Evolutionary conservation across 2,113 vertebrate species (phyloP), one percentile per base, ranked within the genome.

Genomic region (Syrrhaptes paradoxus): DNA sequence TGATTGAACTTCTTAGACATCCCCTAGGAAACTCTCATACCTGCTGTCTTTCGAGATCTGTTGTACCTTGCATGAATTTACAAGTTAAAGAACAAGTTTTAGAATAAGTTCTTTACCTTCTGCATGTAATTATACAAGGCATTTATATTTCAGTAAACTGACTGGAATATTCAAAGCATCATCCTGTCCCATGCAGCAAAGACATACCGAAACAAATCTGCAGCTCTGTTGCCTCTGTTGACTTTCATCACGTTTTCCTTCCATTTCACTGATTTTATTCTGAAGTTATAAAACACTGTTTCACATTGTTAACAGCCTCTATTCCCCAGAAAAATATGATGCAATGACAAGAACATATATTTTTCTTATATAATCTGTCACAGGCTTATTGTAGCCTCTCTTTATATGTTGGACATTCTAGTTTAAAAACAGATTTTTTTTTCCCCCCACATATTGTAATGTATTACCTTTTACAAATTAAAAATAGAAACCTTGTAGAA

Each of bases 221-320:
- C 65, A 96, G 52, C 76, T 80, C 65, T 96, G 67, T 91, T 89
- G 72, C 67, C 52, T 94, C 75, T 41, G 14, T 57, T 85, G 73
- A 66, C 87, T 96, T 96, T 96, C 89, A 96, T 49, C 71, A 90
- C 68, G 66, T 91, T 95, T 79, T 97, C 83, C 84, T 96, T 98
- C 78, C 48, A 80, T 97, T 93, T 96, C 38, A 48, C 62, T 96
- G 86, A 83, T 93, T 97, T 97, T 97, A 90, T 96, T 94, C 73
- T 70, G 54, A 89, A 95, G 61, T 61, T 94, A 83, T 85, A 95
- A 97, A 97, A 89, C 74, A 79, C 49, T 65, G 28, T 92, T 96
- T 93, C 74, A 77, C 66, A 62, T 90, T 87, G 66, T 70, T 95
- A 91, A 89, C 9, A 87, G 58, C 67, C 61, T 94, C 29, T 55